A percentile compares a stretch with the other conserved stretches of the same genome.
Conservation (phyloP, 2,113 vertebrate species). For the Fulmarus glacialis region DNA sequence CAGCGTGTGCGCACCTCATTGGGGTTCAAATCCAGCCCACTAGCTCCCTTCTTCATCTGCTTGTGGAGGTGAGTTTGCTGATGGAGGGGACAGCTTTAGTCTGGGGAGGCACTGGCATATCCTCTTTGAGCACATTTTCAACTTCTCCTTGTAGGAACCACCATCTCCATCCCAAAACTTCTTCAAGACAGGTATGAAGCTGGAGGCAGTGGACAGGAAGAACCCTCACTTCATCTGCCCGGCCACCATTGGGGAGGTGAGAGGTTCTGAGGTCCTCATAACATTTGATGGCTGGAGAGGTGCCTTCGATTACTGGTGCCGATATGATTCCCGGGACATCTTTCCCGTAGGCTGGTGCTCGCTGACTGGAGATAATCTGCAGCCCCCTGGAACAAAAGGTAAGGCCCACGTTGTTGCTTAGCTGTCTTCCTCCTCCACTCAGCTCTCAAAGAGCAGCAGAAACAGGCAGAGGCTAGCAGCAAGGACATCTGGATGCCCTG, state of each 20-base stretch:
- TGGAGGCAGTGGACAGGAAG: slow-evolving; percentile 98
- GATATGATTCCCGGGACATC: slow-evolving; percentile 97
- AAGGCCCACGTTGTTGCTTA: neutral
- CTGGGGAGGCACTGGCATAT: neutral
- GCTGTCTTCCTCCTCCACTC: neutral
- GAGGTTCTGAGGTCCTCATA: slow-evolving; percentile 97
- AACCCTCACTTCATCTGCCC: slow-evolving; percentile 99
- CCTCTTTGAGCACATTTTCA: neutral
- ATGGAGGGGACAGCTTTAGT: neutral
- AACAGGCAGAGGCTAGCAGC: neutral
- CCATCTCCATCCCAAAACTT: slow-evolving; percentile 94
- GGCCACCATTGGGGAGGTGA: slow-evolving; percentile 95
- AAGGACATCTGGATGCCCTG: neutral
- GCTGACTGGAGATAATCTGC: slow-evolving; percentile 98
- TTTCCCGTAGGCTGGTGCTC: slow-evolving; percentile 98
- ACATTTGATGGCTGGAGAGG: slow-evolving; percentile 99
- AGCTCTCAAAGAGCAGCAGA: neutral
- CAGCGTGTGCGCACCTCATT: neutral
- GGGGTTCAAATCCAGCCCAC: neutral
- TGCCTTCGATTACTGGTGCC: slow-evolving; percentile 99
- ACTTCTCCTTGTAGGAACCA: slow-evolving; percentile 85
- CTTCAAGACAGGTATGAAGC: slow-evolving; percentile 97
- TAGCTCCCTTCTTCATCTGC: neutral
- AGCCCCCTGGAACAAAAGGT: slow-evolving; percentile 98
- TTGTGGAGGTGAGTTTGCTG: neutral